Evolutionary conservation across 2,888 invertebrate species (phyloP).

Genomic region (Margaritifera margaritifera): DNA sequence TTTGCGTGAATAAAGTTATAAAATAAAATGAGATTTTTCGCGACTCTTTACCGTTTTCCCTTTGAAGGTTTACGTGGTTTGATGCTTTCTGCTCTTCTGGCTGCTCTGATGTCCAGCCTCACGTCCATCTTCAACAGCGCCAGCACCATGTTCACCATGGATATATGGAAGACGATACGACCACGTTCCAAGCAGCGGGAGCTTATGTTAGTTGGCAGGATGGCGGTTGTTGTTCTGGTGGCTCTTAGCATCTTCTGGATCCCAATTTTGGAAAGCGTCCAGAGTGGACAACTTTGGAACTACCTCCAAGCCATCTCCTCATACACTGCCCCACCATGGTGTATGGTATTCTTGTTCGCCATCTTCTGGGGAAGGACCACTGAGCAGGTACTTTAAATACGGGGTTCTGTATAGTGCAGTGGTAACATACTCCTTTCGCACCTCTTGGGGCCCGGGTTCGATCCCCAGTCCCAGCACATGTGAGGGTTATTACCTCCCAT

Average conservation of each 20-base stretch:
- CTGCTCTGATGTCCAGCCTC: slow-evolving; percentile 76
- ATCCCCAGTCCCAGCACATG: too few relatives aligned
- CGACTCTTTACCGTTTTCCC: not conserved
- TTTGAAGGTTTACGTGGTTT: slow-evolving; percentile 65
- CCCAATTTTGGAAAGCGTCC: slow-evolving; percentile 73
- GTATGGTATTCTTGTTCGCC: slow-evolving; percentile 75
- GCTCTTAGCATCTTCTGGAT: slow-evolving; percentile 72
- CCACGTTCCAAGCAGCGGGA: slow-evolving; percentile 43
- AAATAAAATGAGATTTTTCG: too few relatives aligned
- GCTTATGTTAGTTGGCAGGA: slow-evolving; percentile 69
- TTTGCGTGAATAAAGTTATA: too few relatives aligned
- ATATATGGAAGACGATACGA: slow-evolving; percentile 72
- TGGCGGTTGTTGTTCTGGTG: slow-evolving; percentile 65
- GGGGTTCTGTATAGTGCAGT: too few relatives aligned
- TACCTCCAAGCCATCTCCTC: slow-evolving; percentile 76
- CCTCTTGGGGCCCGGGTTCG: too few relatives aligned
- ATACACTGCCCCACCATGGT: slow-evolving; percentile 75
- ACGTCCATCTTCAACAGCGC: slow-evolving; percentile 77
- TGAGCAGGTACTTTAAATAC: slow-evolving; percentile 71
- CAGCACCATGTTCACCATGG: slow-evolving; percentile 76
- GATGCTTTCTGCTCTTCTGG: slow-evolving; percentile 76
- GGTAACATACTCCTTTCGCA: too few relatives aligned
- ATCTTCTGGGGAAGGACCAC: slow-evolving; percentile 74
- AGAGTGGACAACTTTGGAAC: slow-evolving; percentile 75
- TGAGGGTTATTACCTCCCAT: too few relatives aligned